Percentiles rank a stretch among this genome's conserved stretches.
Conservation (phyloP, 2,888 invertebrate genomes). For the Pediacus dermestoides region DNA sequence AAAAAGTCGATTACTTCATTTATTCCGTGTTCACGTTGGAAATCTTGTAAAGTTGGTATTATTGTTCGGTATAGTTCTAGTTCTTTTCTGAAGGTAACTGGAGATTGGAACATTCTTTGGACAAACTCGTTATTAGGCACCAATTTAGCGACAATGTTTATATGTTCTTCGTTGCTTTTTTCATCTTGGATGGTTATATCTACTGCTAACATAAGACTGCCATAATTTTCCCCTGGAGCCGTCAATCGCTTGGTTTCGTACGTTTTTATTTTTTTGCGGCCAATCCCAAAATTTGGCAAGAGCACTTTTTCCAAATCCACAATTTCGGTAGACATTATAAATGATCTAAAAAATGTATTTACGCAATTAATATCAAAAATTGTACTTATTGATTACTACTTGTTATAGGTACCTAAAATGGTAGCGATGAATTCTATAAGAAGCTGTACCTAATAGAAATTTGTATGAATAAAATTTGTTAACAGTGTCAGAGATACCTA, state of each 20-base stretch:
- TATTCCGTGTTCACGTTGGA: conserved; percentile 49
- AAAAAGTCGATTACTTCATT: conserved; percentile 44
- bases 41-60: conserved; percentile 45
- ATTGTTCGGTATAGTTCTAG: conserved; percentile 50
- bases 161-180: conserved; percentile 12
- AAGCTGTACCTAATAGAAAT: no score
- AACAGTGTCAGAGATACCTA: no score
- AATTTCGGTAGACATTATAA: neutral
- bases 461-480: no score
- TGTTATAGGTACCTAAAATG: no score
- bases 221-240: conserved; percentile 58
- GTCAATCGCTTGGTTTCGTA: conserved; percentile 46
- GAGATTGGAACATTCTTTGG: conserved; percentile 50
- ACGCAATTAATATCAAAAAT: no score
- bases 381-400: no score
- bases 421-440: no score
- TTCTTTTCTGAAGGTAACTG: conserved; percentile 53
- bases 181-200: conserved; percentile 32
- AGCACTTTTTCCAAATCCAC: conserved; percentile 2
- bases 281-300: neutral
- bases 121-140: conserved; percentile 24
- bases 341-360: neutral
- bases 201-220: conserved; percentile 52
- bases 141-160: conserved; percentile 23
- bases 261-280: conserved; percentile 15